Evolutionary conservation across 2,888 invertebrate species (phyloP), one percentile per base, ranked within the genome.

Genomic region (Morpho deidamia): DNA sequence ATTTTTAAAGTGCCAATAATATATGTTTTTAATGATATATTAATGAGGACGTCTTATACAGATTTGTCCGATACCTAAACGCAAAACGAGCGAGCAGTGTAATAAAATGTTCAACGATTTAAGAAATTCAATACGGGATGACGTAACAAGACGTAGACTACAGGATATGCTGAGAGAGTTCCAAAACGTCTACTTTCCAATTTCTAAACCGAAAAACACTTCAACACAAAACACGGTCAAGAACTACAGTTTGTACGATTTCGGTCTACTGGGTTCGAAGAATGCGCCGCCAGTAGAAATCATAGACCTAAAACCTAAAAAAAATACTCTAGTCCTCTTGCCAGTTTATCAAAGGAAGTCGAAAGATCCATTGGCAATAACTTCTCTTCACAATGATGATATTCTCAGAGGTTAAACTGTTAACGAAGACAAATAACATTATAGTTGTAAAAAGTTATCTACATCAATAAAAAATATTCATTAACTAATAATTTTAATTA

Each of bases 31-130:
- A 8, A 12, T 34, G 48, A 11, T 41, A n/a, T 61, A 51, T 76
- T 23, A 23, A 23, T 23, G 23, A 23, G 3, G 5, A 23, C 23
- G 23, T 23, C 23, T 23, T 23, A 1, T 74, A 9, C 81, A 87
- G 87, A 83, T 81, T 0, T 85, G 84, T 34, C 85, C 87, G 1
- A 23, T 66, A 1, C 69, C 79, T 3, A 80, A 74, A 53, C 66
- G 82, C 7, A 74, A 67, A 44, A 60, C 64, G 39, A 69, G 74
- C 1, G 55, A 55, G 0, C 69, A 79, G 57, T 88, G 87, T 66
- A 62, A 60, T 32, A 67, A 67, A 45, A 61, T 83, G 32, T 81
- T 83, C 56, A 47, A 56, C 1, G 69, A 75, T 5, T 70, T 83
- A 34, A 65, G 65, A 0, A 69, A 68, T 34, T 63, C 72, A 0